phyloP scores from a whole-genome alignment of 2,797 vertebrate species.

The Ataeniobius toweri region DNA sequence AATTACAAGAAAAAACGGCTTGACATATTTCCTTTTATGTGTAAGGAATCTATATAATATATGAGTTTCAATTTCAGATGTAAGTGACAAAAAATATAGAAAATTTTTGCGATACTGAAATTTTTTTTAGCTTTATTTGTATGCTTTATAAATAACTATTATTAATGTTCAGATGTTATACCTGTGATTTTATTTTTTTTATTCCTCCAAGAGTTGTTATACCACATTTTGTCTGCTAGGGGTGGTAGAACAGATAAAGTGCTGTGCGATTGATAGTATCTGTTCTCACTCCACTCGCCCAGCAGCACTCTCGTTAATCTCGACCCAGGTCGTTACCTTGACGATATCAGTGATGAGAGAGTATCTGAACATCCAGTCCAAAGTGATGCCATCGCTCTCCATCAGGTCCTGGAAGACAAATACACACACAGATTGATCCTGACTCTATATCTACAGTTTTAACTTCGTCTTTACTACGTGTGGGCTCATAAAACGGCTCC shows the following conservation, averaged over 20 bases:
- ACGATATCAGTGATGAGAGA: slow-evolving; percentile 92
- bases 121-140: background rate
- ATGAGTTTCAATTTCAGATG: no score
- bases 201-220: background rate
- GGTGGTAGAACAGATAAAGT: background rate
- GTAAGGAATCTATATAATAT: no score
- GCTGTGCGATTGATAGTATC: background rate
- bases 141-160: background rate
- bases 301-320: background rate
- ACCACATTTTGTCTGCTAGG: background rate
- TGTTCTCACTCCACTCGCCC: background rate
- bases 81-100: no score
- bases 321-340: slow-evolving; percentile 78
- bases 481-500: background rate
- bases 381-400: slow-evolving; percentile 91
- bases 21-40: background rate
- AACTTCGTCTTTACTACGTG: background rate
- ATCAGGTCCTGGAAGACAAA: slow-evolving; percentile 84
- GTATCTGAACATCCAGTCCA: slow-evolving; percentile 97
- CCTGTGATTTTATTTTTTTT: background rate
- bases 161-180: background rate
- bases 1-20: no score
- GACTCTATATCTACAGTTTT: background rate
- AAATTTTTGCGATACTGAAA: no score
- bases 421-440: slow-evolving; percentile 11